Base-by-base conservation (phyloP, 2,797 vertebrate genomes). In the Anguilla obscura region DNA sequence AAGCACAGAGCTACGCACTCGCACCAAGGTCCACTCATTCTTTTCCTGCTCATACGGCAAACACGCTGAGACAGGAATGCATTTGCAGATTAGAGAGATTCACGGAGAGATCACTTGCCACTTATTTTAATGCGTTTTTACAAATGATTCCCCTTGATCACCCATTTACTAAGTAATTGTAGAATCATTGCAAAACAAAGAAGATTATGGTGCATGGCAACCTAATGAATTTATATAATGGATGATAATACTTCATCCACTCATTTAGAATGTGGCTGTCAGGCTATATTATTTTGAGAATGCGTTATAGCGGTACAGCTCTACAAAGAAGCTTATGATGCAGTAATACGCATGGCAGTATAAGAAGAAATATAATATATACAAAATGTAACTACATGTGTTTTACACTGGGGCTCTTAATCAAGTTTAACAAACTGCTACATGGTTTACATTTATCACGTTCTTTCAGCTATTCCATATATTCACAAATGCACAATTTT, bases 211-310 rank as follows among this genome's bases (percentile, higher is more conserved):
- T 84, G n/a, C 0, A 27, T 56, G 83, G 27, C 27, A 56, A 56
- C 30, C 52, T 84, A 84, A 84, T 82, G 79, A 82, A 82, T 82
- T 82, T 50, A 82, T 82, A 33, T 40, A 79, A 79, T 33, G 74
- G 74, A 79, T 56, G 52, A 33, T 79, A 79, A 79, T 58, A 52
- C 83, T 30, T 14, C 33, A n/a, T 33, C 24, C 48, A 84, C n/a
- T 54, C 79, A 56, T 84, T 84, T 54, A 84, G 50, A 84, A 54
- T 27, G 54, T 56, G 50, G 50, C 7, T 58, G 50, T 84, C 83
- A 84, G 50, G 83, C 50, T 16, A 27, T 10, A 84, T 84, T 18
- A 84, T 84, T 54, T 27, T 50, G 27, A 56, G 50, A 58, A 56
- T 84, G n/a, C 50, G 30, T 84, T 54, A 84, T 30, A 21, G 52